Evolutionary conservation across 2,113 vertebrate genomes (phyloP).

Genomic region (Charadrius vociferus): DNA sequence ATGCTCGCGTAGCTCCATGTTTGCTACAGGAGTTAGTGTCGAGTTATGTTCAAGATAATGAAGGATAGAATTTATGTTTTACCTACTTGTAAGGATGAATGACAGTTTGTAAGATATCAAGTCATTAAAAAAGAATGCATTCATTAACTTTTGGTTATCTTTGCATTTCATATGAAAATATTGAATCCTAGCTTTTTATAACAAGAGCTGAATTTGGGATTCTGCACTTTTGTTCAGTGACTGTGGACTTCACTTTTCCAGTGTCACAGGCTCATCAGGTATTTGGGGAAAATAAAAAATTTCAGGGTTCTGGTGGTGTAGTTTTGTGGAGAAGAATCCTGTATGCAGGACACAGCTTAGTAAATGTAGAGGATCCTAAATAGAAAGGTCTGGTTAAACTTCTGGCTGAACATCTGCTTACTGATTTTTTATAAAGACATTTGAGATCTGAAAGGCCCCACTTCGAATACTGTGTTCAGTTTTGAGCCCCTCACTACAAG

Average conservation of each 20-base stretch:
- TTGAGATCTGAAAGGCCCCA: not conserved
- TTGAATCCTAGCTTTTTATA: not conserved
- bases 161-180: not conserved
- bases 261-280: not conserved
- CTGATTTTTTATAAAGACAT: not conserved
- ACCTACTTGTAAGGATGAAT: not conserved
- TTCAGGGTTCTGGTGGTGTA: not conserved
- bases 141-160: not conserved
- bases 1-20: not conserved
- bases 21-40: not conserved
- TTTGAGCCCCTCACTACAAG: too few species aligned
- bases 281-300: not conserved
- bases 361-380: not conserved
- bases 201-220: not conserved
- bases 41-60: not conserved
- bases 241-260: not conserved
- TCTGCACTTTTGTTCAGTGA: not conserved
- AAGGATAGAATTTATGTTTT: not conserved
- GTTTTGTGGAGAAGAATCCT: not conserved
- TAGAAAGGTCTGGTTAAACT: not conserved
- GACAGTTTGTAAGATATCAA: not conserved
- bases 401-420: not conserved
- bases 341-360: not conserved
- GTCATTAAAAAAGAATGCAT: not conserved
- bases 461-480: too few species aligned